Evolutionary conservation across 1,140 invertebrate genomes (phyloP), one percentile per base, ranked within the genome.

Genomic region (Conus betulinus): DNA sequence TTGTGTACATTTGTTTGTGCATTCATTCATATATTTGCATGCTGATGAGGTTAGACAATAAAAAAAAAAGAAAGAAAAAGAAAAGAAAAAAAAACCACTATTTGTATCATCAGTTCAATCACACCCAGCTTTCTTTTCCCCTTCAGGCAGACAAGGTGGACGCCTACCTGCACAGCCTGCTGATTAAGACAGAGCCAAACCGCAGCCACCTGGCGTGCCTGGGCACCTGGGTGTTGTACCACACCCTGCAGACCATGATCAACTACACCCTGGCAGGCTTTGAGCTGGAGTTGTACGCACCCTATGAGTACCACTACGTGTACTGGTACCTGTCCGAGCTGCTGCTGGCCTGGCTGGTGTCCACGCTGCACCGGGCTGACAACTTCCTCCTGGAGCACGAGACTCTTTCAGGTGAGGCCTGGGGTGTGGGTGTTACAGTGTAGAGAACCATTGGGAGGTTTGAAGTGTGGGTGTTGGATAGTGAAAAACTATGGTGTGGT

Each of bases 291-390:
- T 95, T 99, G 0, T 99, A 99, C 96, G 98, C 98, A 76, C 97
- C 97, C n/a, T 98, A 99, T 94, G 99, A 99, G 96, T 99, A 98
- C 95, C 97, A 98, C 92, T 99, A 99, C 93, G 97, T 99, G 90
- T 99, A 97, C 96, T 99, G 98, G 98, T 99, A 99, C 95, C 95
- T 99, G 52, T 98, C 98, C 95, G 98, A 99, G 96, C 98, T 99
- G 95, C 95, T 99, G 6, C 99, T 98, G 94, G 98, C 98, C 15
- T 99, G 98, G 98, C 95, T 99, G 55, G 97, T 98, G 5, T 99
- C 98, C 0, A 98, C 98, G 0, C 96, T 99, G 67, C 97, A 97
- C 3, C 96, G 98, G 91, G 98, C 98, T 0, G 98, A 99, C 93
- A 97, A 97, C 39, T 97, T 98, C 91, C 95, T 98, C 55, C 95